These are phyloP conservation scores for Subacronicta megacephala DNA, from an alignment of 2,888 invertebrate species.

Conservation along the genomic window DNA sequence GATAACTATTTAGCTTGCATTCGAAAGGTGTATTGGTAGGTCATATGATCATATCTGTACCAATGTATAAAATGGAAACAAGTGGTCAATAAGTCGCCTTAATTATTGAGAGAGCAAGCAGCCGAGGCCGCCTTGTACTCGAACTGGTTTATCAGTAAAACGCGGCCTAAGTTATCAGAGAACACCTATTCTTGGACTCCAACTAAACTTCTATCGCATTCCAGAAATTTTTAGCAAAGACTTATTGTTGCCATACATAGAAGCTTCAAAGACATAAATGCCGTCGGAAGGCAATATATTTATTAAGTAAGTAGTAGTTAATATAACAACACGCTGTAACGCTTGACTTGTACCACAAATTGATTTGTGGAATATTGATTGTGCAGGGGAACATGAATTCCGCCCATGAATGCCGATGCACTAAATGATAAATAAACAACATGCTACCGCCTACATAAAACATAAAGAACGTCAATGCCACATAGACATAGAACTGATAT, in stretches of 20 bases:
- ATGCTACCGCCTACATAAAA: conserved; percentile 22
- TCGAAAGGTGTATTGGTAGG: conserved; percentile 71
- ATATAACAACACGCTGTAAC: conserved; percentile 42
- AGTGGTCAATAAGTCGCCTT: conserved; percentile 84
- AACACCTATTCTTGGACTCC: conserved; percentile 43
- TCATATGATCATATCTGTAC: conserved; percentile 77
- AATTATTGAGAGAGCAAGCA: conserved; percentile 81
- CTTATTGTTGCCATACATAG: neutral
- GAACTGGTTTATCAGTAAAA: conserved; percentile 84
- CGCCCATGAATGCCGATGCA: conserved; percentile 43
- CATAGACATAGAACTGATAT: conserved; percentile 4
- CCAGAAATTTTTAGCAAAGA: conserved; percentile 10
- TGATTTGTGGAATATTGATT: conserved; percentile 56
- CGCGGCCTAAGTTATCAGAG: conserved; percentile 71
- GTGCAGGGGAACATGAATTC: conserved; percentile 61
- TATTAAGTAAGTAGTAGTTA: neutral
- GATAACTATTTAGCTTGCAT: conserved; percentile 66
- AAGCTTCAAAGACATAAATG: conserved; percentile 1
- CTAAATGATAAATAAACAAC: conserved; percentile 54
- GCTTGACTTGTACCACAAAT: conserved; percentile 60
- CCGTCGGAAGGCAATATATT: neutral
- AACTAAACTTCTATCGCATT: conserved; percentile 9
- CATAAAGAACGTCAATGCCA: conserved; percentile 12
- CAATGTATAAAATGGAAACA: conserved; percentile 80
- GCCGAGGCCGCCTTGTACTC: conserved; percentile 84